Evolutionary conservation across 2,113 vertebrate species (phyloP), one percentile per base, ranked within the genome.

Genomic region (Rynchops niger): DNA sequence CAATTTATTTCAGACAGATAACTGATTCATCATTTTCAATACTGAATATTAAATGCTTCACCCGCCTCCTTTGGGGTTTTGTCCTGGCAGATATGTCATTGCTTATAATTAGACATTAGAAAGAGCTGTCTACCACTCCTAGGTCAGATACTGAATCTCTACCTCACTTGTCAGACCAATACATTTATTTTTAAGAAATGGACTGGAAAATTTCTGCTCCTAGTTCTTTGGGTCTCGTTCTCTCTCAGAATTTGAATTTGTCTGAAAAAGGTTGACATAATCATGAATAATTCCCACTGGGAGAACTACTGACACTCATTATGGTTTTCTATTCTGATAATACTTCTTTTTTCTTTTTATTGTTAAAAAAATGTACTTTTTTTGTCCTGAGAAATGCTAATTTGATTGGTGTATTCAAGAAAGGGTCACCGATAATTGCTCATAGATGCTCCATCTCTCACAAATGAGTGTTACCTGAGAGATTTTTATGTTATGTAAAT

Each of bases 221-320:
- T 72, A 62, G 23, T 85, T 93, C 45, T 88, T 27, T 61, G n/a
- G 12, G 26, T 78, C 38, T 91, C 6, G 3, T 84, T 91, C 50
- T 81, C 25, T 40, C 63, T 67, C 59, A 77, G 59, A 94, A 83
- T 70, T 81, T 73, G 50, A 91, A 94, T 95, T 95, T 93, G 32
- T 94, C 78, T 88, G 49, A 90, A 80, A 91, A 95, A 87, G 8
- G 30, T 94, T 94, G 94, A 93, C 88, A 96, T 79, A 89, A 95
- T 96, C 49, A 92, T 95, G 53, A 91, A 91, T 95, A 96, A 93
- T 94, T 94, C 81, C 66, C n/a, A 73, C 36, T 89, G 58, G 34
- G 73, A 93, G 66, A 92, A 87, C 17, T 93, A 86, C 53, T 88
- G 86, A 80, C 55, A 82, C 27, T 95, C 70, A 77, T 95, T 94